These are phyloP conservation scores for Globodera ellingtonae DNA, from an alignment of 1,140 invertebrate species.

Conservation along the genomic window DNA sequence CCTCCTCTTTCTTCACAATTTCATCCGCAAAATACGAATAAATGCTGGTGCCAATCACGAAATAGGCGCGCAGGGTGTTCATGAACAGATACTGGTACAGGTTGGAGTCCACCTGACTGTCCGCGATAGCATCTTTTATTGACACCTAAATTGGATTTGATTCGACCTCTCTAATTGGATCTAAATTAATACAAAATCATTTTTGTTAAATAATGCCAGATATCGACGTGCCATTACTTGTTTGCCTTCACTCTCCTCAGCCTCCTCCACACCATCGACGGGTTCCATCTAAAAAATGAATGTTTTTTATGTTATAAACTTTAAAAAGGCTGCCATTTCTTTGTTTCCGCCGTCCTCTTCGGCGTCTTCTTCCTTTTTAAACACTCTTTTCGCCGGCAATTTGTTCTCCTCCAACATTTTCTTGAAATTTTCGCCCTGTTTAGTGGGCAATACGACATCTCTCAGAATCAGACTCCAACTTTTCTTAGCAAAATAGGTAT, in stretches of 20 bases:
- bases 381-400: background rate
- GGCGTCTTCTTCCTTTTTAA: background rate
- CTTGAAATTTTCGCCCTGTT: background rate
- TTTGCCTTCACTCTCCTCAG: too few species aligned
- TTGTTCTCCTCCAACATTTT: background rate
- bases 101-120: background rate
- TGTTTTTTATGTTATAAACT: too few species aligned
- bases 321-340: too few species aligned
- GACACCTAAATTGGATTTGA: background rate
- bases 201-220: background rate
- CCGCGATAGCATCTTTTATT: background rate
- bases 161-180: background rate
- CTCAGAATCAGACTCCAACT: background rate
- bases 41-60: background rate
- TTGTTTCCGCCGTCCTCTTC: background rate
- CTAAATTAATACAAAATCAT: background rate
- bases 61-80: background rate
- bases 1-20: background rate
- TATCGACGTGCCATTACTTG: background rate
- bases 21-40: background rate
- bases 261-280: too few species aligned
- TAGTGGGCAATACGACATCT: background rate
- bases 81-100: slow-evolving; percentile 1
- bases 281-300: too few species aligned
- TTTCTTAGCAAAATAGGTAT: background rate